These are phyloP conservation scores for Heterotilapia buettikoferi DNA, from an alignment of 2,113 vertebrate species.

Conservation along the genomic window DNA sequence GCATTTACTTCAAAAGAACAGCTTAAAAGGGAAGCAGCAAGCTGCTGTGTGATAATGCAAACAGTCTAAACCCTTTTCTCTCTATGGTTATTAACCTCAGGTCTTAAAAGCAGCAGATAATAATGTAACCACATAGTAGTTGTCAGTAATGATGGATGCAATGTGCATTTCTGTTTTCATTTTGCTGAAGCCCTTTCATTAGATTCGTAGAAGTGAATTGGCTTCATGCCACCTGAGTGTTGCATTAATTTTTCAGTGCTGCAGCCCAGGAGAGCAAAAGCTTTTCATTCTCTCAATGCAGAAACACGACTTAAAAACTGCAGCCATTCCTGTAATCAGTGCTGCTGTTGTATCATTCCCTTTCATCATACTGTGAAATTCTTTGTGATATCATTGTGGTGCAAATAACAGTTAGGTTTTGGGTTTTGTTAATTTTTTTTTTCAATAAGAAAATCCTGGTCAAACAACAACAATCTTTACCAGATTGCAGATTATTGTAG, in stretches of 20 bases:
- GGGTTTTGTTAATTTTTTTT: background rate
- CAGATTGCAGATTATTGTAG: background rate
- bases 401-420: background rate
- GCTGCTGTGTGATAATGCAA: background rate
- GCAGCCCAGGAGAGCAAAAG: background rate
- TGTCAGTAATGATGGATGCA: background rate
- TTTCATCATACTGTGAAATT: background rate
- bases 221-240: background rate
- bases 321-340: background rate
- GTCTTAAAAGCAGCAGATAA: background rate
- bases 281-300: background rate
- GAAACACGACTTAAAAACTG: background rate
- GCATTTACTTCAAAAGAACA: background rate
- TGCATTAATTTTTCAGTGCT: background rate
- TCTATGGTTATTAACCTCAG: background rate
- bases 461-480: background rate
- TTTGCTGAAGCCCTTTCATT: background rate
- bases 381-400: background rate
- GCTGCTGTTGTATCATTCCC: background rate
- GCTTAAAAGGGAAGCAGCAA: background rate
- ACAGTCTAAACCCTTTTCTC: background rate
- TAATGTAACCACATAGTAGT: background rate
- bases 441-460: background rate
- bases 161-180: background rate
- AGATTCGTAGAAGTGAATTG: background rate